phyloP scores from a whole-genome alignment of 2,113 vertebrate genomes.

The Heterotis niloticus region DNA sequence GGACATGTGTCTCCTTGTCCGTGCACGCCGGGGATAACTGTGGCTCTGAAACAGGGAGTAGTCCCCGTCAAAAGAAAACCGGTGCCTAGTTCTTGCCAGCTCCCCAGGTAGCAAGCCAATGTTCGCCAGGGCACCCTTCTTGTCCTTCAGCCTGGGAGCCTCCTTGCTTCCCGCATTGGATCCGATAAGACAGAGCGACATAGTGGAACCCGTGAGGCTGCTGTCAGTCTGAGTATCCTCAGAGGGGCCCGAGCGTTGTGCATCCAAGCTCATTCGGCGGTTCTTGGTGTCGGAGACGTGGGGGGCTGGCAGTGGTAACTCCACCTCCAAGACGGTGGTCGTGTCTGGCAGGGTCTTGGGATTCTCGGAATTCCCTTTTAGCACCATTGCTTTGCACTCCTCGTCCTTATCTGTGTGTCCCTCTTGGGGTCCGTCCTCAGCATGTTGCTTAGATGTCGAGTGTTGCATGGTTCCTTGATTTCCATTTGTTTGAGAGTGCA shows the following conservation, averaged over 20 bases:
- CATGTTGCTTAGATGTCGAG: slow-evolving; percentile 59
- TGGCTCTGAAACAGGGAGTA: slow-evolving; percentile 92
- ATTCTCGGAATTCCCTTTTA: slow-evolving; percentile 49
- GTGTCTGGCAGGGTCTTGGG: slow-evolving; percentile 46
- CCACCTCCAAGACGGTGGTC: slow-evolving; percentile 57
- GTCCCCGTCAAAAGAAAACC: slow-evolving; percentile 88
- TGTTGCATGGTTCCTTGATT: slow-evolving; percentile 54
- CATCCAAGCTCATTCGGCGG: slow-evolving; percentile 56
- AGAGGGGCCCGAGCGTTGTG: slow-evolving; percentile 55
- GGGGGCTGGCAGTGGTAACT: slow-evolving; percentile 31
- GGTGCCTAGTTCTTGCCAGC: slow-evolving; percentile 79
- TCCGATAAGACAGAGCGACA: slow-evolving; percentile 81
- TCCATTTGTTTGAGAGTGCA: slow-evolving; percentile 82
- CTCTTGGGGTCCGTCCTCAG: slow-evolving; percentile 59
- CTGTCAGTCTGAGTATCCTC: slow-evolving; percentile 75
- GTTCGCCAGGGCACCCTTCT: slow-evolving; percentile 55
- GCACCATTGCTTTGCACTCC: slow-evolving; percentile 67
- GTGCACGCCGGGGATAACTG: slow-evolving; percentile 87
- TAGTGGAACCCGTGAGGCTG: slow-evolving; percentile 72
- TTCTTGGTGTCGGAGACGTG: slow-evolving; percentile 34
- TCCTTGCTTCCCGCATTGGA: slow-evolving; percentile 63
- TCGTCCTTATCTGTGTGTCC: slow-evolving; percentile 48
- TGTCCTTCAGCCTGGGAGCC: slow-evolving; percentile 63
- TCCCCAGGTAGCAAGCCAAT: slow-evolving; percentile 67
- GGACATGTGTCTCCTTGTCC: slow-evolving; percentile 85